Evolutionary conservation across 2,113 vertebrate genomes (phyloP), one percentile per base, ranked within the genome.

Genomic region (Poicephalus meyeri): DNA sequence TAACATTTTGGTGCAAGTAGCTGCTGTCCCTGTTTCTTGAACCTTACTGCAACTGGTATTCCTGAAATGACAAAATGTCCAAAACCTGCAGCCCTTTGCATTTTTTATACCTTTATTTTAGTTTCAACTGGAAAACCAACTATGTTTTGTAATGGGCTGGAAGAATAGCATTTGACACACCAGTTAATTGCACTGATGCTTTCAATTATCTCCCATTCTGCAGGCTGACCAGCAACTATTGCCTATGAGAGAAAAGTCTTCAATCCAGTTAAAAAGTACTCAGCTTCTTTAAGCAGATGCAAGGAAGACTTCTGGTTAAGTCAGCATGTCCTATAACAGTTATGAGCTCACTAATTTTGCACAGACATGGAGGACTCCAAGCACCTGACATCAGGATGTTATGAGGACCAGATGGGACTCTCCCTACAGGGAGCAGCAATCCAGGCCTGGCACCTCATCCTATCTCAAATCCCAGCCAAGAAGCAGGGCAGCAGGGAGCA

Each of bases 391-490:
- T 58, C 42, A 71, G 6, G 5, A 13, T 42, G 19, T 37, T 13
- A 25, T 1, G 0, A 37, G 18, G 29, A 9, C 6, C 1, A 4
- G n/a, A 39, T 0, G 2, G 6, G 12, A 10, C 3, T 29, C 4
- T n/a, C 13, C 16, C 10, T 19, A 23, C 8, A 16, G 24, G 6
- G 6, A 9, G 6, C 25, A 74, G 20, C 7, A 69, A 31, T 21
- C 11, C 52, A 42, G 19, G 24, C 7, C 33, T 74, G 23, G 33
- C 13, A 80, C 4, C 10, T 7, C 23, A 20, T 55, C 16, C 35
- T 53, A 11, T 37, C 28, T 16, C 47, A 69, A 50, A 55, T 3
- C 18, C 23, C 37, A 79, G 25, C 6, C 24, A 35, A 11, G 47
- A 33, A 69, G 4, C 29, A 53, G 14, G 39, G 21, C 26, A 83